Evolutionary conservation across 2,888 invertebrate species (phyloP), one percentile per base, ranked within the genome.

Genomic region (Alloplasta piceator): DNA sequence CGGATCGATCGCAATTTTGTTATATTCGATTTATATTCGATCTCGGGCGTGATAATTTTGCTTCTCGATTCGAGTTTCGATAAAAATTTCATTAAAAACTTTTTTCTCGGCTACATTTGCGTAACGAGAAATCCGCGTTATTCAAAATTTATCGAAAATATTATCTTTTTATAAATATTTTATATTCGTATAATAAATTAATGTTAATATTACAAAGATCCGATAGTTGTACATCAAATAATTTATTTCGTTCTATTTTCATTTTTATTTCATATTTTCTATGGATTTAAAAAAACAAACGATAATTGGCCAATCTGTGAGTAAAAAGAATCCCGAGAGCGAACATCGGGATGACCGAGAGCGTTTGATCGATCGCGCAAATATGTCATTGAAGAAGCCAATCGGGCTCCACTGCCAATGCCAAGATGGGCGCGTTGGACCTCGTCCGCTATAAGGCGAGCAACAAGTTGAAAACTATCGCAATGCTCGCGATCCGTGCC

Each of bases 381-480:
- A 61, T 61, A 63, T 63, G 67, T 68, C 67, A 66, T 36, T 41
- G 67, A 61, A 63, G 73, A 61, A 73, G 78, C 78, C 78, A 78
- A 73, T 73, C 55, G n/a, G n/a, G 61, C 55, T 68, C 73, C 55
- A 73, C 67, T 78, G 78, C 73, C 78, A 78, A 78, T 78, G 78
- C 72, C 73, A 73, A 78, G 66, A 66, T 5, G 46, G 60, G 73
- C 73, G 46, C 73, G 73, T 78, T 78, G 67, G 68, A 73, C 61
- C 73, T 73, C 67, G 48, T 73, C 73, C 46, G n/a, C n/a, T n/a
- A n/a, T 14, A 7, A 10, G 61, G n/a, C 10, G 26, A 68, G 78
- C 73, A 78, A 78, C 78, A 78, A 78, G 78, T 78, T 68, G 73
- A 56, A 73, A 73, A 73, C 73, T 73, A 78, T 63, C 38, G 61